Conservation (phyloP, 2,113 vertebrate genomes). For the Daubentonia madagascariensis region DNA sequence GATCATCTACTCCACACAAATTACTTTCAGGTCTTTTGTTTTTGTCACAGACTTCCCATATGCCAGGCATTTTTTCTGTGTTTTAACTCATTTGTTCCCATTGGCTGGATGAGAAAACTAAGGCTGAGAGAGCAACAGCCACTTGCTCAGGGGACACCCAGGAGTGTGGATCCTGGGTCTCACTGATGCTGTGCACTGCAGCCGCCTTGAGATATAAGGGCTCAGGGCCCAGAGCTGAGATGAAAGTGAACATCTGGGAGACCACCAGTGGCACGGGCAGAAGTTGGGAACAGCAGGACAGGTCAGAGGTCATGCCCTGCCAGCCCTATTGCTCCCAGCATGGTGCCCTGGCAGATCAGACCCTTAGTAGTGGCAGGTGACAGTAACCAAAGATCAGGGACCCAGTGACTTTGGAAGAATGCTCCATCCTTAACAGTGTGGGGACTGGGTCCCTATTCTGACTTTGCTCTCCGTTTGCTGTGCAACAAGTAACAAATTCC, state of each 20-base stretch:
- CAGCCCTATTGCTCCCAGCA: too few species aligned
- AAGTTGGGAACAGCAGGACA: background rate
- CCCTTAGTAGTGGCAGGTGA: rapidly evolving
- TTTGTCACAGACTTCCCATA: rapidly evolving
- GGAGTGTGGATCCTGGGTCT: background rate
- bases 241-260: background rate
- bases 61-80: background rate
- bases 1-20: too few species aligned
- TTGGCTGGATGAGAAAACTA: background rate
- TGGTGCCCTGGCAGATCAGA: background rate
- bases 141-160: background rate
- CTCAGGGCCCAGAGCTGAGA: background rate
- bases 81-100: background rate
- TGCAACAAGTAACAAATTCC: background rate
- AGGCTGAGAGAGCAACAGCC: background rate
- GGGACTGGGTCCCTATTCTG: background rate
- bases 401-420: background rate
- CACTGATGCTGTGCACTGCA: rapidly evolving
- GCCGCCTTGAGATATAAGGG: background rate
- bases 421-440: background rate
- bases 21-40: background rate
- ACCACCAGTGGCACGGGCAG: background rate
- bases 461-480: background rate
- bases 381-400: background rate
- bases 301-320: background rate